A percentile compares a stretch with the other conserved stretches of the same genome.
Conservation (phyloP, 2,888 invertebrate genomes). For the Ferdinandea cuprea region DNA sequence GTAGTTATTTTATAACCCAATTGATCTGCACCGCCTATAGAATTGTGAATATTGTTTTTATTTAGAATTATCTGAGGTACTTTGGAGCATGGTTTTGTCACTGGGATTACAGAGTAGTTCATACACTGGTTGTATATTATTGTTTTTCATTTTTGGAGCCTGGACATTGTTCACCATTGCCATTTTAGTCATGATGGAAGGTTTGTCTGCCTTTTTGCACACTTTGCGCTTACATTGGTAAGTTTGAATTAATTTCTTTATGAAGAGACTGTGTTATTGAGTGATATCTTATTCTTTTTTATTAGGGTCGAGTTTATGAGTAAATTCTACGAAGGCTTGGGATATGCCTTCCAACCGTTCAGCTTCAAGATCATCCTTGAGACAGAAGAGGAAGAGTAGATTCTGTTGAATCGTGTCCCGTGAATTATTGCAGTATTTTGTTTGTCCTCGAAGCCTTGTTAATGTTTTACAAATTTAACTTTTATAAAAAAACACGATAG, state of each 20-base stretch:
- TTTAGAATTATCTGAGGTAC: slow-evolving; percentile 93
- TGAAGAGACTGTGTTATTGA: slow-evolving; percentile 1
- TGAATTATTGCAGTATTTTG: slow-evolving; percentile 25
- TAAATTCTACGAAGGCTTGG: slow-evolving; percentile 93
- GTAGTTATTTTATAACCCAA: slow-evolving; percentile 77
- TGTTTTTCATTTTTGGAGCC: slow-evolving; percentile 93
- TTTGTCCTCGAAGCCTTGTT: background rate
- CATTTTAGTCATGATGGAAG: slow-evolving; percentile 99
- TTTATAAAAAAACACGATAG: background rate
- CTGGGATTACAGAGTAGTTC: slow-evolving; percentile 86
- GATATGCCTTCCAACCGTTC: slow-evolving; percentile 93
- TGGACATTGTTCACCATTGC: slow-evolving; percentile 96
- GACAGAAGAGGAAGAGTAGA: slow-evolving; percentile 83
- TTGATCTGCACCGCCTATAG: background rate
- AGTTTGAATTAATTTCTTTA: slow-evolving; percentile 64
- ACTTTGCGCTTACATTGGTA: slow-evolving; percentile 98
- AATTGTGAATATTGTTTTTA: slow-evolving; percentile 84
- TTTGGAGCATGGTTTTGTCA: slow-evolving; percentile 95
- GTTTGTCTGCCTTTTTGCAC: slow-evolving; percentile 98
- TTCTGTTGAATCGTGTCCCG: slow-evolving; percentile 7
- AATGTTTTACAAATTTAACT: background rate
- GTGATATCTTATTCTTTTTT: slow-evolving; percentile 47
- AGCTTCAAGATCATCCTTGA: slow-evolving; percentile 90
- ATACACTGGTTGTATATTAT: slow-evolving; percentile 88
- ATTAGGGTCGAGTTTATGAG: slow-evolving; percentile 98